Evolutionary conservation across 1,140 invertebrate species (phyloP).

Genomic region (Oryctes rhinoceros): DNA sequence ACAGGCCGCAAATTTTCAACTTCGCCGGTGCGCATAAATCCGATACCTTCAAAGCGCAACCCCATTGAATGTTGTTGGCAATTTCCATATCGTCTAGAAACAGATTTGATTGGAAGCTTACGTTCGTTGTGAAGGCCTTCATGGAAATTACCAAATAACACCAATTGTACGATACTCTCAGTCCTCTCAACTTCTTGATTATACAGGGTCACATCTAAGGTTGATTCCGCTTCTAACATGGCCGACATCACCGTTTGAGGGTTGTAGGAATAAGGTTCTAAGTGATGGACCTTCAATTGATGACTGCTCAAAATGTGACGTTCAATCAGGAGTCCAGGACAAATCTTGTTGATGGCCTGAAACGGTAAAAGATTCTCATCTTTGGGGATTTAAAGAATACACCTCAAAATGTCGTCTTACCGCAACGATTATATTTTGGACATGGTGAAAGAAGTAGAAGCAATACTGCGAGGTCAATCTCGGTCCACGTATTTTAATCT

Average conservation of each 20-base stretch:
- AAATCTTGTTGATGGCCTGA: constrained; percentile 69
- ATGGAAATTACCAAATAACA: constrained; percentile 68
- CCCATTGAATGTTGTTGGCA: constrained; percentile 58
- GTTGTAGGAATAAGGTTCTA: constrained; percentile 68
- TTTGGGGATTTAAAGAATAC: not conserved
- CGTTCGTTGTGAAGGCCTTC: not conserved
- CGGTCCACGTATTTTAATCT: constrained; percentile 80
- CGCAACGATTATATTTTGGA: constrained; percentile 55
- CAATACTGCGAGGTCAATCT: constrained; percentile 66
- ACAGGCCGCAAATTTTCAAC: constrained; percentile 67
- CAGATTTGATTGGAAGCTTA: not conserved
- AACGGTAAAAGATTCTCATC: constrained; percentile 44
- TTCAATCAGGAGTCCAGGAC: constrained; percentile 74
- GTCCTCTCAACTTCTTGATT: constrained; percentile 69
- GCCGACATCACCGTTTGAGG: constrained; percentile 69
- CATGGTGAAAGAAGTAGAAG: constrained; percentile 81
- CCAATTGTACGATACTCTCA: constrained; percentile 74
- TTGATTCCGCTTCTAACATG: constrained; percentile 66
- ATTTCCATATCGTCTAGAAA: constrained; percentile 55
- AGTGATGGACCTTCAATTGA: constrained; percentile 66
- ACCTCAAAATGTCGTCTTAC: not conserved
- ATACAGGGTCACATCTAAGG: constrained; percentile 60
- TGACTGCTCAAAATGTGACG: constrained; percentile 72
- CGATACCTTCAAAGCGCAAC: constrained; percentile 58
- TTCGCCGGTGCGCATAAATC: constrained; percentile 63